Conservation (phyloP, 2,888 invertebrate species). For the Helleia helle region DNA sequence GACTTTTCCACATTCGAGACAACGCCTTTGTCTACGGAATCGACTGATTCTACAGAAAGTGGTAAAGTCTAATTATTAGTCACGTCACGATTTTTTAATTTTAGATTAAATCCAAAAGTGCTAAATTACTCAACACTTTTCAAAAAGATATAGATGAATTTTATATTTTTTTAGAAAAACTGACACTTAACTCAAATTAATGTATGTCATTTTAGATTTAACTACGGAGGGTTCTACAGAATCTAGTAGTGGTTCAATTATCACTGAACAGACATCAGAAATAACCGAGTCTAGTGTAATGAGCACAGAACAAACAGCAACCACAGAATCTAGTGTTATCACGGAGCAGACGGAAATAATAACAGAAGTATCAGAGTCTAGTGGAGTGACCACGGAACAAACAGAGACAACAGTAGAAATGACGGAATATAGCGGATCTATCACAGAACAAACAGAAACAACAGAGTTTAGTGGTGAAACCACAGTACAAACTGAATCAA, state of each 20-base stretch:
- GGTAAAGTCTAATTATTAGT: background rate
- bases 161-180: too few relatives aligned
- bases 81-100: too few relatives aligned
- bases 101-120: too few relatives aligned
- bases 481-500: slow-evolving; percentile 1
- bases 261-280: too few relatives aligned
- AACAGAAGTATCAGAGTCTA: slow-evolving; percentile 3
- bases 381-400: background rate
- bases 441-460: slow-evolving; percentile 3
- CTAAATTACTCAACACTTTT: too few relatives aligned
- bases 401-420: slow-evolving; percentile 11
- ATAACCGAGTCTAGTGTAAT: too few relatives aligned
- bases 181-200: too few relatives aligned
- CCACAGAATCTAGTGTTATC: background rate
- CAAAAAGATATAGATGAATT: too few relatives aligned
- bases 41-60: slow-evolving; percentile 5
- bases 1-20: background rate
- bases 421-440: slow-evolving; percentile 3
- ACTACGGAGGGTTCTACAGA: too few relatives aligned
- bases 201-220: too few relatives aligned
- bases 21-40: background rate
- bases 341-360: slow-evolving; percentile 10
- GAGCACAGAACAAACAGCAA: too few relatives aligned
- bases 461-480: slow-evolving; percentile 1
- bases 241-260: too few relatives aligned